These are phyloP conservation scores for Tyto alba DNA, from an alignment of 2,113 vertebrate genomes.

Conservation along the genomic window DNA sequence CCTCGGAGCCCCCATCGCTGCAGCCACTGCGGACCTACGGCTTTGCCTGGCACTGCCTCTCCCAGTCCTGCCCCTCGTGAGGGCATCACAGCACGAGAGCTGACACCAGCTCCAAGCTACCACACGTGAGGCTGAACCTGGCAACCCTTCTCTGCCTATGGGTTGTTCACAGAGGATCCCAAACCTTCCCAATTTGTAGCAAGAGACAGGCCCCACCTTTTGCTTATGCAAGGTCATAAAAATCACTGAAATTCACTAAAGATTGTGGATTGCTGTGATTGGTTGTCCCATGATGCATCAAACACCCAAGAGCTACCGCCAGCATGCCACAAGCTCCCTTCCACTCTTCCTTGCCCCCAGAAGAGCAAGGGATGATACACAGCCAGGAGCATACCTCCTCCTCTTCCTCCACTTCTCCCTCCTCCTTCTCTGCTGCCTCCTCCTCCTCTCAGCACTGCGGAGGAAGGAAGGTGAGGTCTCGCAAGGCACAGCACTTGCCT, in stretches of 20 bases:
- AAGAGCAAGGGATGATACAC: not conserved
- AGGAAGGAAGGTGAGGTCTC: not conserved
- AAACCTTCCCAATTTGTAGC: not conserved
- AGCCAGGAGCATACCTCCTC: not conserved
- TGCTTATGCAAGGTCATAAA: not conserved
- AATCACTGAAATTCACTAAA: not conserved
- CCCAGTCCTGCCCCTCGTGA: not conserved
- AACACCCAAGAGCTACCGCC: not conserved
- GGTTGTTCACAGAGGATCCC: not conserved
- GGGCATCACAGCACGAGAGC: not conserved
- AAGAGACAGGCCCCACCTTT: not conserved
- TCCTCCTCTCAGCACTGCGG: not conserved
- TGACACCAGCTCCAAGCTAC: not conserved
- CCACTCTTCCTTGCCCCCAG: not conserved
- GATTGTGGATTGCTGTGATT: not conserved
- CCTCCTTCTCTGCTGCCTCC: not conserved
- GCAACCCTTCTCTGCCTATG: not conserved
- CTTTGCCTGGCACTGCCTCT: not conserved
- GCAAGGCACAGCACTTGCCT: not conserved
- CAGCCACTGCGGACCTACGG: not conserved
- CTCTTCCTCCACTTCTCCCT: not conserved
- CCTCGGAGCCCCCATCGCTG: not conserved
- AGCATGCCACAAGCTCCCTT: not conserved
- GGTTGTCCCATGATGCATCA: fast-evolving
- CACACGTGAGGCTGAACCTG: not conserved